Evolutionary conservation across 1,140 invertebrate genomes (phyloP).

Genomic region (Drosophila setifemur): DNA sequence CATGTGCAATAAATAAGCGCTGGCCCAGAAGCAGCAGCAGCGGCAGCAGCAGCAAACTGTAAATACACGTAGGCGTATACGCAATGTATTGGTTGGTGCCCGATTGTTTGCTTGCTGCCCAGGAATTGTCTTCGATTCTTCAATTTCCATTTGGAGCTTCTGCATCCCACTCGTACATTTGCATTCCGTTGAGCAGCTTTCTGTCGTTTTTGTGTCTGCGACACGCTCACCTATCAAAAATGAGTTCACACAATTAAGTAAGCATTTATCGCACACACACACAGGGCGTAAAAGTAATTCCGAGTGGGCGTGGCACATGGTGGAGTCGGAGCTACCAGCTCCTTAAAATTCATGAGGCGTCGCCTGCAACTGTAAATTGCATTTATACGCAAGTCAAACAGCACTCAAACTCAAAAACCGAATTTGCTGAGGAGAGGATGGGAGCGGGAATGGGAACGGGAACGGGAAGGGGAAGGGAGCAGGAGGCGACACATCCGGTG

Average conservation of each 20-base stretch:
- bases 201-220: background rate
- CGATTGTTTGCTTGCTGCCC: background rate
- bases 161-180: background rate
- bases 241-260: slow-evolving; percentile 63
- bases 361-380: slow-evolving; percentile 74
- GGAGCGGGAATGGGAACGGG: slow-evolving; percentile 18
- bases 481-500: slow-evolving; percentile 22
- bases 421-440: too few relatives aligned
- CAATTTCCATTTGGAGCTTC: slow-evolving; percentile 17
- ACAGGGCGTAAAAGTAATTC: slow-evolving; percentile 53
- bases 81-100: background rate
- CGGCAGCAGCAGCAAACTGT: slow-evolving; percentile 39
- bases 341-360: slow-evolving; percentile 78
- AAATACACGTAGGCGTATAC: slow-evolving; percentile 49
- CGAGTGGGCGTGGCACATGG: slow-evolving; percentile 26
- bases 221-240: slow-evolving; percentile 35
- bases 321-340: slow-evolving; percentile 29
- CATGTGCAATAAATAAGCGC: slow-evolving; percentile 75
- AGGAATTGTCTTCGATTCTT: slow-evolving; percentile 18
- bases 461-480: background rate
- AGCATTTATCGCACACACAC: slow-evolving; percentile 65
- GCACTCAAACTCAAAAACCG: slow-evolving; percentile 52
- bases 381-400: slow-evolving; percentile 77
- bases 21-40: too few relatives aligned
- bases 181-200: too few relatives aligned